Conservation (phyloP, 2,113 vertebrate species). For the Podilymbus podiceps region DNA sequence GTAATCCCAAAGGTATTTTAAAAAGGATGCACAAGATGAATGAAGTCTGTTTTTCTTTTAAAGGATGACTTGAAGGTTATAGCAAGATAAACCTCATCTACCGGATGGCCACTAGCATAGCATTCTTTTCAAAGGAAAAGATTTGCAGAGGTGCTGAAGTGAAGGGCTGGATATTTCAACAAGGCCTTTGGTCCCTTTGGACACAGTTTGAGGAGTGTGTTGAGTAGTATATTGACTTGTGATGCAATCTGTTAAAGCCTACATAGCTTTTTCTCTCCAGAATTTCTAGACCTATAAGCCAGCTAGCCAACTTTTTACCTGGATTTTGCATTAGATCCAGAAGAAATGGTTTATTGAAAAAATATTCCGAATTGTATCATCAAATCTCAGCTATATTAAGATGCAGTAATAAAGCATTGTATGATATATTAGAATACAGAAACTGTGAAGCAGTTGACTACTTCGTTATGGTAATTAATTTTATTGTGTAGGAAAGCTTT, state of each 20-base stretch:
- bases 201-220: background rate
- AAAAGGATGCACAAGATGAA: background rate
- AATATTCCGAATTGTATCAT: background rate
- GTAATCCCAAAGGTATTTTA: background rate
- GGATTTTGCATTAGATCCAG: background rate
- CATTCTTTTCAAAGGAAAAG: background rate
- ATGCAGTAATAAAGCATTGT: background rate
- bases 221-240: background rate
- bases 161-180: background rate
- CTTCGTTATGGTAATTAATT: background rate
- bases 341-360: background rate
- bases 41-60: background rate
- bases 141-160: background rate
- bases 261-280: background rate
- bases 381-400: background rate
- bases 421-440: background rate
- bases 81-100: background rate
- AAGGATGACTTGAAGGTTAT: background rate
- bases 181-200: background rate
- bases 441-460: background rate
- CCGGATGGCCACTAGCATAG: background rate
- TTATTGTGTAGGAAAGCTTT: background rate
- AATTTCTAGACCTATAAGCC: background rate
- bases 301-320: background rate
- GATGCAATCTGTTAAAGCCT: background rate